phyloP scores from a whole-genome alignment of 2,113 vertebrate species.

The Tachuris rubrigastra region DNA sequence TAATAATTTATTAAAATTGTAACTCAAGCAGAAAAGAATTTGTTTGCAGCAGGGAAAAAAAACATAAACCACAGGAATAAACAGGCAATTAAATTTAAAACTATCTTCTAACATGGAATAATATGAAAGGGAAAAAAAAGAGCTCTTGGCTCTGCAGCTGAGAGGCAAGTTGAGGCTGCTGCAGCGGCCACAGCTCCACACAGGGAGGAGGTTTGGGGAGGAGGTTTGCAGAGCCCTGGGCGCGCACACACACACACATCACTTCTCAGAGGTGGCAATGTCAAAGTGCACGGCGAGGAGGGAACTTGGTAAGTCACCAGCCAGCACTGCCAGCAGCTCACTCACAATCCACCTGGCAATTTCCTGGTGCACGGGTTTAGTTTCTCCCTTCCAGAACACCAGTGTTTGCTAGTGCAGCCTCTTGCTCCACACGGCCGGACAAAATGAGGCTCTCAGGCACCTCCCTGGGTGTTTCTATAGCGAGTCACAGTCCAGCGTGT shows the following conservation, averaged over 20 bases:
- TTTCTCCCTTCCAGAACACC: neutral
- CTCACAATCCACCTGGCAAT: neutral
- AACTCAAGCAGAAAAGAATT: slow-evolving; percentile 25
- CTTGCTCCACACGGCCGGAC: neutral
- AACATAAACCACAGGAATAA: neutral
- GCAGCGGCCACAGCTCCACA: neutral
- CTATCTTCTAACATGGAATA: neutral
- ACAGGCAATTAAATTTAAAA: neutral
- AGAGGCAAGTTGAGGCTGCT: neutral
- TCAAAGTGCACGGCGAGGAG: neutral
- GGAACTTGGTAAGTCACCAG: neutral
- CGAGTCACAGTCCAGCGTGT: neutral
- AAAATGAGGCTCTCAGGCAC: neutral
- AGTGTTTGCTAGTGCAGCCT: neutral
- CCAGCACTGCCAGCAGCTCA: neutral
- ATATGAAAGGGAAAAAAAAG: neutral
- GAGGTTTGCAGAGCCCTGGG: neutral
- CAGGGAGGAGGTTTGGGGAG: neutral
- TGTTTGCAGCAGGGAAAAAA: neutral
- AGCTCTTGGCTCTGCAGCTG: neutral
- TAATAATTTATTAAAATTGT: slow-evolving; percentile 18
- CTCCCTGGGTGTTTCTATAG: neutral
- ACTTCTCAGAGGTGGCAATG: neutral
- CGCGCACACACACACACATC: neutral
- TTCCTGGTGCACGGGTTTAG: neutral